Base-by-base conservation (phyloP, 1,140 invertebrate species). In the Drosophila bifasciata region DNA sequence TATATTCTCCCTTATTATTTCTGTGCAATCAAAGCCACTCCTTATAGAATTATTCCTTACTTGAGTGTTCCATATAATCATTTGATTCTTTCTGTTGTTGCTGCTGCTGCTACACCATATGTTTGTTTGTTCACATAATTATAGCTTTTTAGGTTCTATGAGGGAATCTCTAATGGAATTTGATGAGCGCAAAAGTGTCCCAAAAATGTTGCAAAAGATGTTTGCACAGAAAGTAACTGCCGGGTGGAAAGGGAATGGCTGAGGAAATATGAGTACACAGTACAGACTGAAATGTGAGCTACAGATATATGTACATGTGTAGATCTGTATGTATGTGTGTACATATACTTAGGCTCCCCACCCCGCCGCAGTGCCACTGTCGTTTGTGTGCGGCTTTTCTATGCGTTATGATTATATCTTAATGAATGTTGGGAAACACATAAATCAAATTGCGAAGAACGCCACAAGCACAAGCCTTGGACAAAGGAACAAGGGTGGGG, bases 341-440 rank as follows among this genome's bases (percentile, higher is more conserved):
- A 74, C 19, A 59, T 28, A 48, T 13, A 36, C n/a, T 51, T 48
- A 51, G 46, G 45, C 46, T 58, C 62, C 44, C 52, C 36, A 41
- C 51, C 46, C 21, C 52, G n/a, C n/a, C n/a, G n/a, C n/a, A 55
- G 19, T 25, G 21, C 23, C 36, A 11, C 15, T 52, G 8, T 52
- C 15, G 7, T 23, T 50, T 52, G 15, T 32, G 17, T 55, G 36
- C 40, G 39, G 39, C 21, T 62, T 72, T 79, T 84, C 70, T 84
- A 67, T 85, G 80, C 67, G 73, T 77, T 86, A 72, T 80, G 80
- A 85, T 85, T 85, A 86, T 86, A 85, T 85, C 80, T 85, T 85
- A 85, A 85, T 85, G 81, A 86, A 85, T 85, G 81, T 86, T 85
- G 76, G 84, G 81, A 84, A 86, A 70, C 68, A 86, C 80, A 85